phyloP scores from a whole-genome alignment of 2,113 vertebrate genomes.

The Excalfactoria chinensis region DNA sequence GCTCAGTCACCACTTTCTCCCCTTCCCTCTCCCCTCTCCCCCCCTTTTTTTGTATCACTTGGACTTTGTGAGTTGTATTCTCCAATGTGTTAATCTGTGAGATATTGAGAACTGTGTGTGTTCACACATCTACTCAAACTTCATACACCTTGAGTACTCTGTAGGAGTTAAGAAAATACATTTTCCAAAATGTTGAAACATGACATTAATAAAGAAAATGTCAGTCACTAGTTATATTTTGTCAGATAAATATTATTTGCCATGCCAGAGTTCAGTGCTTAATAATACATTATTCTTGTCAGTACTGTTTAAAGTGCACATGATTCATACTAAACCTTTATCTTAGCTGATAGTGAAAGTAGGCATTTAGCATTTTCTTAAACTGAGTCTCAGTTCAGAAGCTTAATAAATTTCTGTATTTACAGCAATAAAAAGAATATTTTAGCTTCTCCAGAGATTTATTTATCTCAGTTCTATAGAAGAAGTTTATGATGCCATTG shows the following conservation, averaged over 20 bases:
- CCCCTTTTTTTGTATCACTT: background rate
- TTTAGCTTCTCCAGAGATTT: conserved; percentile 40
- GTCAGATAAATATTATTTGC: conserved; percentile 61
- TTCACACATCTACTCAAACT: conserved; percentile 1
- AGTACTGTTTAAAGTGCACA: conserved; percentile 55
- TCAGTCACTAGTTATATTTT: conserved; percentile 60
- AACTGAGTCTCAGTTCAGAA: conserved; percentile 24
- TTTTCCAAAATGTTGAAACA: conserved; percentile 53
- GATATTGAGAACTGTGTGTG: background rate
- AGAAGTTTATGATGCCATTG: conserved; percentile 11
- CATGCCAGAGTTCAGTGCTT: conserved; percentile 8
- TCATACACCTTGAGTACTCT: conserved; percentile 6
- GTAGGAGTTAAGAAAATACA: conserved; percentile 44
- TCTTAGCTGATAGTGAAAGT: conserved; percentile 31
- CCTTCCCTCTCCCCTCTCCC: too few species aligned
- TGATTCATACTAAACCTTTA: conserved; percentile 61
- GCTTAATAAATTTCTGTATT: conserved; percentile 47
- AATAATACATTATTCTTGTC: conserved; percentile 46
- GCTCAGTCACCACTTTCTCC: background rate
- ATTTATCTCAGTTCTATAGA: conserved; percentile 33
- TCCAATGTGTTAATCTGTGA: background rate
- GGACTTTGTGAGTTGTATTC: background rate
- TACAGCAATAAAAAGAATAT: conserved; percentile 29
- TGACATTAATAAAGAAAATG: conserved; percentile 34
- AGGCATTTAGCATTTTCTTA: conserved; percentile 35